Evolutionary conservation across 2,888 invertebrate genomes (phyloP), one percentile per base, ranked within the genome.

Genomic region (Anthophora plumipes): DNA sequence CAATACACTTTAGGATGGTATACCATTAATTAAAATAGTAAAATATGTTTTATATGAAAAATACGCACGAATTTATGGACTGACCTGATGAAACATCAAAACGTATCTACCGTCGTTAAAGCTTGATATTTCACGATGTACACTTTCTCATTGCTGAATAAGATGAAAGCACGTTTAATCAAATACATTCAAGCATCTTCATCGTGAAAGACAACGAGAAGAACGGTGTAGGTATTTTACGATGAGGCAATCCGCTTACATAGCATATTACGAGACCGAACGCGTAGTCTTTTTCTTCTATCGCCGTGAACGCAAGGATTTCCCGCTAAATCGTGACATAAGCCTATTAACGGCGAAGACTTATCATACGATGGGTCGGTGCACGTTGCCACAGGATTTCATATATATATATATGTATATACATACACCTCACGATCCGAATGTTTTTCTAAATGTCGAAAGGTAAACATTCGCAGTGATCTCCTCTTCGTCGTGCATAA

Each of bases 281-380:
- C 63, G 43, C 46, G 48, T 73, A 48, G 9, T 48, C 69, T 55
- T 59, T 78, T 57, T 41, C 52, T 67, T 43, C 54, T 68, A 66
- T 71, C 73, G 14, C 12, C 48, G 31, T 20, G 52, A 63, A 60
- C 60, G 25, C 37, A 54, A 77, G 67, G 55, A 71, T 46, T 71
- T 55, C 81, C 48, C 66, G 43, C 75, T 82, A 81, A 85, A 85
- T 46, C 82, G 63, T 82, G 77, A 78, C 85, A 70, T 75, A 82
- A 85, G 85, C 85, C 82, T 82, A 84, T 82, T 82, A 84, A 60
- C 41, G 11, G 59, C 20, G 54, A 75, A 78, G 77, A 85, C 85
- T 82, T 82, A 84, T 82, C 75, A 55, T n/a, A 25, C n/a, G n/a
- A n/a, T n/a, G n/a, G n/a, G n/a, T n/a, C n/a, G n/a, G n/a, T n/a